phyloP scores from a whole-genome alignment of 2,888 invertebrate genomes.

The Stenoptilia bipunctidactyla region DNA sequence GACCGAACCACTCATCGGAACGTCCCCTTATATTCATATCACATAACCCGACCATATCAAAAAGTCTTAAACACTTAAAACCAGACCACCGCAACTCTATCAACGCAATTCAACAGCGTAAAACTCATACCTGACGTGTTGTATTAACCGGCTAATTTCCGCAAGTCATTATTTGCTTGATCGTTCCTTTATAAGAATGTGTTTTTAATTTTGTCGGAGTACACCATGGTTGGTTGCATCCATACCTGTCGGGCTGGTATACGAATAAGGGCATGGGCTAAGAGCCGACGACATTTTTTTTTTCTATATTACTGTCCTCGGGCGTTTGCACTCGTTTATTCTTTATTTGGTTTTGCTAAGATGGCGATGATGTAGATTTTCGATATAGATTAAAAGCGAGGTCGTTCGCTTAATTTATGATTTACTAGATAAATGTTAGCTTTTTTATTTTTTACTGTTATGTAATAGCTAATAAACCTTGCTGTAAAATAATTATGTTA shows the following conservation, averaged over 20 bases:
- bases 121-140: constrained; percentile 11
- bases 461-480: too few relatives aligned
- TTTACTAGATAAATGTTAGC: too few relatives aligned
- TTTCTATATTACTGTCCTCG: constrained; percentile 39
- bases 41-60: constrained; percentile 20
- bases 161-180: constrained; percentile 10
- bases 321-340: constrained; percentile 17
- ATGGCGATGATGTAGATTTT: constrained; percentile 4
- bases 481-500: too few relatives aligned
- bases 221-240: constrained; percentile 26
- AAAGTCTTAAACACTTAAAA: constrained; percentile 6
- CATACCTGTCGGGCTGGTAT: constrained; percentile 30
- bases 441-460: too few relatives aligned
- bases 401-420: too few relatives aligned
- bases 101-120: constrained; percentile 9
- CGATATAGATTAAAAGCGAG: too few relatives aligned
- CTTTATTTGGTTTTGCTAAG: constrained; percentile 4
- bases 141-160: constrained; percentile 19
- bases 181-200: constrained; percentile 8
- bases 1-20: constrained; percentile 35
- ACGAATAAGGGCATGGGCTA: constrained; percentile 44
- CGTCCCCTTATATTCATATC: constrained; percentile 18
- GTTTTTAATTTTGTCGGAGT: constrained; percentile 14
- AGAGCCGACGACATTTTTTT: constrained; percentile 39
- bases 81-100: constrained; percentile 1